These are phyloP conservation scores for Agonopterix subpropinquella DNA, from an alignment of 2,888 invertebrate genomes.

Conservation along the genomic window DNA sequence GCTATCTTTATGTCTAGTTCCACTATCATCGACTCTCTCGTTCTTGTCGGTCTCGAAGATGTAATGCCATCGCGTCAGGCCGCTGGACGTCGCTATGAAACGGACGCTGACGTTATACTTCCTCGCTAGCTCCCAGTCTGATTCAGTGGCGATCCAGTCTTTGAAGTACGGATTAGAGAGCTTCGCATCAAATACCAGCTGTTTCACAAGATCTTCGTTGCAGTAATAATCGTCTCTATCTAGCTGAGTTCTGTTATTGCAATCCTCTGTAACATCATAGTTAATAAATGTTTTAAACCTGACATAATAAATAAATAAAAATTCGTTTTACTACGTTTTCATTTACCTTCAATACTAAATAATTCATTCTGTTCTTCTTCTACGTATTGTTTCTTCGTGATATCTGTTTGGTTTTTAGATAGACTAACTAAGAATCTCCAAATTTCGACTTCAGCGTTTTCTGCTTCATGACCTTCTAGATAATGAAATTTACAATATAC, in stretches of 20 bases:
- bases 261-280: slow-evolving; percentile 68
- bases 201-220: slow-evolving; percentile 88
- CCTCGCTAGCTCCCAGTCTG: slow-evolving; percentile 74
- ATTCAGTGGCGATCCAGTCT: slow-evolving; percentile 65
- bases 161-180: slow-evolving; percentile 77
- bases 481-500: slow-evolving; percentile 93
- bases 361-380: slow-evolving; percentile 30
- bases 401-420: slow-evolving; percentile 59
- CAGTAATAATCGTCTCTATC: slow-evolving; percentile 86
- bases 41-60: slow-evolving; percentile 77
- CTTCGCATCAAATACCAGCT: slow-evolving; percentile 92
- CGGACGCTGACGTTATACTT: slow-evolving; percentile 84
- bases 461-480: slow-evolving; percentile 84
- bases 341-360: slow-evolving; percentile 49
- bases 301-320: too few species aligned
- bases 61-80: slow-evolving; percentile 91
- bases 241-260: slow-evolving; percentile 74
- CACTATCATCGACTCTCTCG: slow-evolving; percentile 50
- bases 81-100: slow-evolving; percentile 92
- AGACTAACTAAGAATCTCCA: slow-evolving; percentile 84
- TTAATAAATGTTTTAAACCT: too few species aligned
- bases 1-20: slow-evolving; percentile 33
- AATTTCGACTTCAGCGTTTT: slow-evolving; percentile 83
- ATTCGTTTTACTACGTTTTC: background rate
- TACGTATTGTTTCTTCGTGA: slow-evolving; percentile 55